These are phyloP conservation scores for Nautilus pompilius DNA, from an alignment of 1,140 invertebrate genomes.

Conservation along the genomic window DNA sequence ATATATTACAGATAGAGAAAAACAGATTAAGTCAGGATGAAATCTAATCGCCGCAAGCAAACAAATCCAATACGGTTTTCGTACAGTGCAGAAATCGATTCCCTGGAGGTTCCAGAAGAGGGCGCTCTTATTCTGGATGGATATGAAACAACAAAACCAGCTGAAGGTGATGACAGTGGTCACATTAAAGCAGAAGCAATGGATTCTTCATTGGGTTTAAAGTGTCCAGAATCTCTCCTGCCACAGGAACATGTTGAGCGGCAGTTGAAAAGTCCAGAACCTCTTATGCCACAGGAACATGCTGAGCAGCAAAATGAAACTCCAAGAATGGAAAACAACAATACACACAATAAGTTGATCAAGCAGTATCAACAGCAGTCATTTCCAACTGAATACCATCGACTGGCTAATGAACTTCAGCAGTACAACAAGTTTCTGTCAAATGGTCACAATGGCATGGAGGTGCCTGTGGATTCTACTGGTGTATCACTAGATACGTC, in stretches of 20 bases:
- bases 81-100: constrained; percentile 24
- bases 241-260: neutral
- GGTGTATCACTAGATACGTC: neutral
- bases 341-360: neutral
- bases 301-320: constrained; percentile 87
- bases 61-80: constrained; percentile 51
- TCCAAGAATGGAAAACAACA: constrained; percentile 12
- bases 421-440: neutral
- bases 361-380: neutral
- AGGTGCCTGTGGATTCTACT: neutral
- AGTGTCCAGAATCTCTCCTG: constrained; percentile 2
- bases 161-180: no score
- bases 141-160: no score
- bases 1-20: neutral
- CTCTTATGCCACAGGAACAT: constrained; percentile 80
- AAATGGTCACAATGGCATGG: constrained; percentile 1
- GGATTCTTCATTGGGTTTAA: constrained; percentile 7
- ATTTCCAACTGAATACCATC: constrained; percentile 6
- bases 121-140: no score
- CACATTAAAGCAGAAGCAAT: constrained; percentile 11
- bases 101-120: neutral
- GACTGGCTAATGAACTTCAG: constrained; percentile 2
- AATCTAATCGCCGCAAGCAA: constrained; percentile 51
- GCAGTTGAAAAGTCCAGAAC: constrained; percentile 4
- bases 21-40: constrained; percentile 23